phyloP scores from a whole-genome alignment of 2,797 vertebrate genomes.

The Siniperca undulata region DNA sequence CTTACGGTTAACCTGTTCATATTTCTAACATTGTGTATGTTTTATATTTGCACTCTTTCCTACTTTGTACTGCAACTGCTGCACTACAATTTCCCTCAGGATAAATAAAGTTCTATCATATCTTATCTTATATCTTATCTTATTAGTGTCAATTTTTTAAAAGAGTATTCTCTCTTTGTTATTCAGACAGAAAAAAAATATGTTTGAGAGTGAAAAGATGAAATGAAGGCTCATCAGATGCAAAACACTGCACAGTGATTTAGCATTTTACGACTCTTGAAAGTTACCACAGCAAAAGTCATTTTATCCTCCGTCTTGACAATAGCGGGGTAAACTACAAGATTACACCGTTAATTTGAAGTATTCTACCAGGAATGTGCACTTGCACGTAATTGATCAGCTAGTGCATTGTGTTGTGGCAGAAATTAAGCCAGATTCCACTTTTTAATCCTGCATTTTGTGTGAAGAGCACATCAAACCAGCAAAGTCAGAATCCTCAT shows the following conservation, averaged over 20 bases:
- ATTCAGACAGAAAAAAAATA: neutral
- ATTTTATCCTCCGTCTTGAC: neutral
- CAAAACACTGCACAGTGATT: neutral
- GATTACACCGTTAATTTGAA: neutral
- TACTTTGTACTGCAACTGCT: too few relatives aligned
- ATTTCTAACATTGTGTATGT: too few relatives aligned
- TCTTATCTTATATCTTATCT: too few relatives aligned
- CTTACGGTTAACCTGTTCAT: too few relatives aligned
- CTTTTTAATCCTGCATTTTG: neutral
- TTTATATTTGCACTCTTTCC: too few relatives aligned
- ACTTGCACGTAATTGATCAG: neutral
- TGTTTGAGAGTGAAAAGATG: neutral
- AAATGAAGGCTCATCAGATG: slow-evolving; percentile 9
- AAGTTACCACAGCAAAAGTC: slow-evolving; percentile 1
- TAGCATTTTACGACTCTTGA: neutral
- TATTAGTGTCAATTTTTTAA: neutral
- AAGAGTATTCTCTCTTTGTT: neutral
- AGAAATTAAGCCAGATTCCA: neutral
- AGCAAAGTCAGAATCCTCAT: neutral
- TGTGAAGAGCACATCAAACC: neutral
- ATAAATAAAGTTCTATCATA: too few relatives aligned
- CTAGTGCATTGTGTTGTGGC: neutral
- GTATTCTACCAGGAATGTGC: neutral
- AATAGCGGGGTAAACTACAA: neutral
- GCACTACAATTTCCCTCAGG: too few relatives aligned